phyloP scores from a whole-genome alignment of 2,113 vertebrate species.

The Hipposideros armiger region DNA sequence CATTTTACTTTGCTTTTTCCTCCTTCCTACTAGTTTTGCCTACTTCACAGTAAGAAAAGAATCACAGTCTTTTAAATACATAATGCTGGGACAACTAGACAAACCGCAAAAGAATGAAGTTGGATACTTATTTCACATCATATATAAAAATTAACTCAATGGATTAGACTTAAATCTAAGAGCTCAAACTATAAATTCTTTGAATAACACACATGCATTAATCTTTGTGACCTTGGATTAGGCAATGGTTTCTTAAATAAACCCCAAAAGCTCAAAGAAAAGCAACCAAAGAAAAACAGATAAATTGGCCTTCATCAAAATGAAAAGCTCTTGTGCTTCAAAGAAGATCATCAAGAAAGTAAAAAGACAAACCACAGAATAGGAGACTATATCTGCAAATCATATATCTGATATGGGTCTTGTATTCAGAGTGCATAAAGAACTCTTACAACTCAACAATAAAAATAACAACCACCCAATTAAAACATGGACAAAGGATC shows the following conservation, averaged over 20 bases:
- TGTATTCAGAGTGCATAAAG: background rate
- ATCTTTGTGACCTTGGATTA: background rate
- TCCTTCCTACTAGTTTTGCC: background rate
- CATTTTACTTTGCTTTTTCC: constrained; percentile 46
- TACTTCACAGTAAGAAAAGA: constrained; percentile 34
- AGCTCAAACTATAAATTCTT: constrained; percentile 43
- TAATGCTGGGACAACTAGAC: background rate
- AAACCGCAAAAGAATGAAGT: background rate
- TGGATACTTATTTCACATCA: background rate
- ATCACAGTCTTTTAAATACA: constrained; percentile 28
- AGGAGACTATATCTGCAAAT: background rate
- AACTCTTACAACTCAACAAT: background rate
- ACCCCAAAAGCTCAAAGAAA: background rate
- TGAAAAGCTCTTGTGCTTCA: constrained; percentile 6
- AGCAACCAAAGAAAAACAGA: constrained; percentile 43
- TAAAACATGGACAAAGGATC: background rate
- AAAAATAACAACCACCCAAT: background rate
- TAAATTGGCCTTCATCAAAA: background rate
- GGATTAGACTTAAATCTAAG: constrained; percentile 25
- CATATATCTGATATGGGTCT: background rate
- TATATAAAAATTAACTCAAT: constrained; percentile 31
- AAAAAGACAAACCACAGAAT: constrained; percentile 38
- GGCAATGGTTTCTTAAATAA: background rate
- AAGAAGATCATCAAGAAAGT: constrained; percentile 54
- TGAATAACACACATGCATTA: background rate